Conservation (phyloP, 2,888 invertebrate genomes). For the Drosophila austrosaltans region DNA sequence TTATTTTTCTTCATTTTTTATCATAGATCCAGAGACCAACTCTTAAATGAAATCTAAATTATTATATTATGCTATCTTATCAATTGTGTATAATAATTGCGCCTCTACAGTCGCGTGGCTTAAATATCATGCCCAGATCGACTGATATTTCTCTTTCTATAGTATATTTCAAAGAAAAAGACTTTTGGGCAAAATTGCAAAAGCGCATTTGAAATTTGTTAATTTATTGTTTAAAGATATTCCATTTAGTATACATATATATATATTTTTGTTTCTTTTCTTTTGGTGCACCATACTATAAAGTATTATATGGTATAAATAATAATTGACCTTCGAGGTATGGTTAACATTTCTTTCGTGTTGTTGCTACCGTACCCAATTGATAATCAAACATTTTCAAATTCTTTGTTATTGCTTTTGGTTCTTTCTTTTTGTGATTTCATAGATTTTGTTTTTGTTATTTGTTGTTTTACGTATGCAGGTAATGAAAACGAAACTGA, state of each 20-base stretch:
- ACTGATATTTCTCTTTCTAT: neutral
- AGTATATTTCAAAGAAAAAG: neutral
- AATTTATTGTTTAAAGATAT: constrained; percentile 2
- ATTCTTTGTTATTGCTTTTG: constrained; percentile 5
- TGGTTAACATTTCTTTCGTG: neutral
- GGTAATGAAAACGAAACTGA: constrained; percentile 1
- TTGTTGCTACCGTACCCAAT: constrained; percentile 5
- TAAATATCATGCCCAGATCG: constrained; percentile 4
- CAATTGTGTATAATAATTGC: constrained; percentile 3
- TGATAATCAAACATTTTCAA: constrained; percentile 7
- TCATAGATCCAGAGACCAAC: neutral
- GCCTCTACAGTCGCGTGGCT: neutral
- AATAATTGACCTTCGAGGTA: constrained; percentile 3
- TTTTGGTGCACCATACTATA: constrained; percentile 5
- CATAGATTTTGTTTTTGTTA: neutral
- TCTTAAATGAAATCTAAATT: neutral
- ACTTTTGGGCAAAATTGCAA: constrained; percentile 3
- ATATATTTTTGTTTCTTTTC: neutral
- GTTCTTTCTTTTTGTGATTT: neutral
- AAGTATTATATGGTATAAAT: constrained; percentile 5
- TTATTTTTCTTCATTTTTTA: neutral
- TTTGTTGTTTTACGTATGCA: neutral
- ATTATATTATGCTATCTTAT: neutral
- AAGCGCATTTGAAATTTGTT: constrained; percentile 6
- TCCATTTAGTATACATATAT: neutral